Percentiles rank a stretch among this genome's conserved stretches.
Evolutionary conservation across 2,797 vertebrate species (phyloP).

Genomic region (Babyrousa celebensis): DNA sequence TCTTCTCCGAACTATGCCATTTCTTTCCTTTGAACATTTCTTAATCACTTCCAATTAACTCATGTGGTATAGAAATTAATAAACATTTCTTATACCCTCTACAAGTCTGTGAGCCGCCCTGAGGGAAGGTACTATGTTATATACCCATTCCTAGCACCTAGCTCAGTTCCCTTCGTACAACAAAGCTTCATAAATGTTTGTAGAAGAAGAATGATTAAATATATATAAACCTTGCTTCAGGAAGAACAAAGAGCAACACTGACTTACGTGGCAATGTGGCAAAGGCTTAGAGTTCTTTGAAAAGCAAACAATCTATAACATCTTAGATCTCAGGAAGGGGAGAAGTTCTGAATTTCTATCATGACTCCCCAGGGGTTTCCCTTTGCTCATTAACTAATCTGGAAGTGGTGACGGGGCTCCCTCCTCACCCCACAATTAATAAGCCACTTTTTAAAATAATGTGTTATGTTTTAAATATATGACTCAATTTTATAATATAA

Average conservation of each 20-base stretch:
- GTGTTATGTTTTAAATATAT: constrained; percentile 5
- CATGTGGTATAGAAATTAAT: not conserved
- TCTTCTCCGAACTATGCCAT: not conserved
- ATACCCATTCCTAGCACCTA: not conserved
- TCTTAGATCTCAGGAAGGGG: not conserved
- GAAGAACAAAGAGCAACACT: constrained; percentile 42
- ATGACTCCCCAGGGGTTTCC: not conserved
- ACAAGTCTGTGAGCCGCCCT: not conserved
- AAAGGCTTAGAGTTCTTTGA: not conserved
- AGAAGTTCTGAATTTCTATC: not conserved
- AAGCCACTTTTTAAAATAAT: constrained; percentile 46
- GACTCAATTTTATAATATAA: constrained; percentile 9
- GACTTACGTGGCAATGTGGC: not conserved
- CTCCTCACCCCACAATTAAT: not conserved
- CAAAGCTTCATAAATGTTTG: not conserved
- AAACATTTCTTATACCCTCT: not conserved
- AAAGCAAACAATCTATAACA: not conserved
- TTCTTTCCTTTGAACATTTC: constrained; percentile 47
- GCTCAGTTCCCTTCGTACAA: not conserved
- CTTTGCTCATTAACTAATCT: not conserved
- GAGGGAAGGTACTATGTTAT: not conserved
- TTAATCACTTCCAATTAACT: constrained; percentile 1
- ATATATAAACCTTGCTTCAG: constrained; percentile 41
- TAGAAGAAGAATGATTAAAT: constrained; percentile 32
- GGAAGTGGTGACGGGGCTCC: not conserved